These are phyloP conservation scores for Bergia sp. DNA, from an alignment of 92 coral and sea anemone genomes.

Conservation along the genomic window DNA sequence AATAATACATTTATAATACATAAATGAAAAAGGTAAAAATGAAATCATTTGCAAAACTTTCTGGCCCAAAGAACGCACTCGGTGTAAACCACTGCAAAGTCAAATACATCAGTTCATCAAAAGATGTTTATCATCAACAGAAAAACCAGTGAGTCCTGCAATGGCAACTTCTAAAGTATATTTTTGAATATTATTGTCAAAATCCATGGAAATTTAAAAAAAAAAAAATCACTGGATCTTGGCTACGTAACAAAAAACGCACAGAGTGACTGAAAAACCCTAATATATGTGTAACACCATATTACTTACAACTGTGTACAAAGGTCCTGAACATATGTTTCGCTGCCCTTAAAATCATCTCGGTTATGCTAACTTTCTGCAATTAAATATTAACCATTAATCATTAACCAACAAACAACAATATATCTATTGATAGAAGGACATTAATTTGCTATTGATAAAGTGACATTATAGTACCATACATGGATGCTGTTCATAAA, in stretches of 20 bases:
- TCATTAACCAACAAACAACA: background rate
- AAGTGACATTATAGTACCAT: too few species aligned
- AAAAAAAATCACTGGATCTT: too few species aligned
- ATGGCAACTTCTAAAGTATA: too few species aligned
- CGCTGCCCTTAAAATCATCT: constrained; percentile 89
- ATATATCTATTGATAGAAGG: too few species aligned
- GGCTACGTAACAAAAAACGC: too few species aligned
- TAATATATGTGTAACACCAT: background rate
- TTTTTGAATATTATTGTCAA: background rate
- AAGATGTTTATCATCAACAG: background rate
- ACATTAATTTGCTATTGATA: background rate
- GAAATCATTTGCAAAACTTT: background rate
- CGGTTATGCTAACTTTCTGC: constrained; percentile 88
- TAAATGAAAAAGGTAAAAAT: background rate
- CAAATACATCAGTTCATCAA: background rate
- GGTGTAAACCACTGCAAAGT: background rate
- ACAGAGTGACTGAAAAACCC: background rate
- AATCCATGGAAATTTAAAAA: too few species aligned
- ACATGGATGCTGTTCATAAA: too few species aligned
- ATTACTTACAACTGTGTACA: constrained; percentile 80
- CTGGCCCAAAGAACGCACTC: background rate
- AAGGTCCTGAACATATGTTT: constrained; percentile 88
- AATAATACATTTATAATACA: background rate
- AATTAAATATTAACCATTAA: background rate
- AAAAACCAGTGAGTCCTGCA: background rate